A percentile compares a stretch with the other conserved stretches of the same genome.
Conservation (phyloP, 1,140 invertebrate genomes). For the Temnothorax longispinosus region DNA sequence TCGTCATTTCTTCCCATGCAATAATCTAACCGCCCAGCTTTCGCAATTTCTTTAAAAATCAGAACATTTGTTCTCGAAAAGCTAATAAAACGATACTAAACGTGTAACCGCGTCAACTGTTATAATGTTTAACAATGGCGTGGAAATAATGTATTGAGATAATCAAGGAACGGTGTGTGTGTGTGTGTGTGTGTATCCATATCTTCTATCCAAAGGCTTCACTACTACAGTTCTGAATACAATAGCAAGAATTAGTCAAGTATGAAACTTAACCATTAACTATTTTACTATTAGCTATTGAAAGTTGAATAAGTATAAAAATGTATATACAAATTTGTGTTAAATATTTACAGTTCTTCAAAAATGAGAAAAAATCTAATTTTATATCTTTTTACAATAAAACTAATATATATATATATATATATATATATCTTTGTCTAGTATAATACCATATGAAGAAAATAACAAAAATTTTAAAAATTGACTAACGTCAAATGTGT, state of each 20-base stretch:
- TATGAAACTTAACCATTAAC: conserved; percentile 62
- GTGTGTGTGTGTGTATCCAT: background rate
- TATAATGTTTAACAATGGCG: conserved; percentile 55
- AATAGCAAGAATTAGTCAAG: conserved; percentile 50
- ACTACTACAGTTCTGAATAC: conserved; percentile 58
- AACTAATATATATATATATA: conserved; percentile 14
- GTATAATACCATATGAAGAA: conserved; percentile 65
- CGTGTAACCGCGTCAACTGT: background rate
- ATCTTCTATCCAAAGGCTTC: conserved; percentile 68
- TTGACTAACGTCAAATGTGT: conserved; percentile 65
- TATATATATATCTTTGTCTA: background rate
- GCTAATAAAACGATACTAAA: conserved; percentile 16
- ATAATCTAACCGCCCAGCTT: conserved; percentile 3
- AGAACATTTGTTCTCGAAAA: conserved; percentile 2
- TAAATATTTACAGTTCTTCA: conserved; percentile 77
- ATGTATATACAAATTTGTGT: conserved; percentile 76
- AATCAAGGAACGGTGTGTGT: conserved; percentile 21
- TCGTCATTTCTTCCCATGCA: conserved; percentile 26
- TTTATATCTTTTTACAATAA: conserved; percentile 26
- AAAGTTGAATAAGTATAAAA: conserved; percentile 69
- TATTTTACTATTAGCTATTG: conserved; percentile 44
- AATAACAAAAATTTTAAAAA: conserved; percentile 68
- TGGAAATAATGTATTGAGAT: conserved; percentile 63
- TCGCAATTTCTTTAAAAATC: conserved; percentile 32
- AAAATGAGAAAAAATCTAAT: conserved; percentile 7